phyloP scores from a whole-genome alignment of 2,113 vertebrate genomes.

The Bucco capensis region DNA sequence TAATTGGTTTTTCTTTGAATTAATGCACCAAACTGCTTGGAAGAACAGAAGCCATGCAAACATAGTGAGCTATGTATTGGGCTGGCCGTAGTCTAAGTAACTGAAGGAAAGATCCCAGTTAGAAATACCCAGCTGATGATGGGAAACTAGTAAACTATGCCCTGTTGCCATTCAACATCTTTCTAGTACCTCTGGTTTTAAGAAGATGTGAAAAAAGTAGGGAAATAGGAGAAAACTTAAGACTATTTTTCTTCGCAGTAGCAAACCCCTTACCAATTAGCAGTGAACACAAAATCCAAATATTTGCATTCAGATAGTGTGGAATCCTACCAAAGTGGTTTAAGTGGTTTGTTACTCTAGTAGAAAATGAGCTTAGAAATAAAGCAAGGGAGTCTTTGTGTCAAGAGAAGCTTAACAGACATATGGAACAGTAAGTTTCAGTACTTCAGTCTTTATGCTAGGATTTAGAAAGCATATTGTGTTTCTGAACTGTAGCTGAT shows the following conservation, averaged over 20 bases:
- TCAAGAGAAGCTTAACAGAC: not conserved
- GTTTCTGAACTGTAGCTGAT: not conserved
- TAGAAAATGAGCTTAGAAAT: constrained; percentile 9
- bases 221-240: not conserved
- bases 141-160: not conserved
- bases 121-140: not conserved
- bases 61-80: not conserved
- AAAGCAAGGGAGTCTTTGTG: not conserved
- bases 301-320: not conserved
- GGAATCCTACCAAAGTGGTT: not conserved
- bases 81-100: not conserved
- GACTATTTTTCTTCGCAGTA: not conserved
- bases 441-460: not conserved
- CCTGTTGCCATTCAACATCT: not conserved
- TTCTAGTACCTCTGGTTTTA: not conserved
- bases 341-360: not conserved
- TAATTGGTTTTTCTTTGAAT: not conserved
- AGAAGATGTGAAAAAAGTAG: not conserved
- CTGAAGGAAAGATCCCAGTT: not conserved
- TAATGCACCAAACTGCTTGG: not conserved
- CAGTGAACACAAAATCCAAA: not conserved
- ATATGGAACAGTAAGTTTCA: not conserved
- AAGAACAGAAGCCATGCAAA: not conserved
- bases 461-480: not conserved
- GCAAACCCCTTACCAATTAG: not conserved